Evolutionary conservation across 1,140 invertebrate species (phyloP), one percentile per base, ranked within the genome.

Genomic region (Scylla paramamosain): DNA sequence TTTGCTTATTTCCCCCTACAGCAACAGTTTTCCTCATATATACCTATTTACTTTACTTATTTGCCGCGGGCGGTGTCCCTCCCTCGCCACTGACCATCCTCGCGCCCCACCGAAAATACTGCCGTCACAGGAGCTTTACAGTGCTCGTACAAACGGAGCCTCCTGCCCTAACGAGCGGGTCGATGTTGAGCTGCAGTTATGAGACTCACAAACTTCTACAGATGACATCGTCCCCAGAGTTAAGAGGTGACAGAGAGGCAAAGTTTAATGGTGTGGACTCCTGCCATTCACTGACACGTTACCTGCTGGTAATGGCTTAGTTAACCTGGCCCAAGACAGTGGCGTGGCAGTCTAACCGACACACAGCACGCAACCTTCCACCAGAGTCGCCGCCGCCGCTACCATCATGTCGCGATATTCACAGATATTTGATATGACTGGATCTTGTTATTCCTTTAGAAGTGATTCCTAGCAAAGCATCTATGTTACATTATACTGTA

Each of bases 181-280:
- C 67, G 67, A 77, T 77, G 67, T 7, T 77, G 67, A 77, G 67
- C 67, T 25, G 67, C 67, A 77, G 67, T 77, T 77, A 77, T 77
- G 67, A 77, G 67, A n/a, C 67, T 77, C 67, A 77, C 67, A 77
- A 77, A 77, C 67, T 77, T n/a, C 20, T n/a, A 77, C 67, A 77
- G 67, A 77, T 77, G 67, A n/a, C 67, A 77, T 77, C 67, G 20
- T 77, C 67, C 67, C n/a, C 67, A n/a, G 67, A 77, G 67, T 77
- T 77, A 25, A 77, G 67, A 77, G 67, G 67, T 77, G 67, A 77
- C 67, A 77, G 67, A 77, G 67, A 77, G 67, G 67, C 67, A 25
- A 77, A 77, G 67, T 77, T 77, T 77, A 77, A 77, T 77, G 67
- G 67, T 77, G 67, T 77, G 67, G 67, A 77, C 20, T 77, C 67